Conservation (phyloP, 1,140 invertebrate genomes). For the Odontomachus brunneus region DNA sequence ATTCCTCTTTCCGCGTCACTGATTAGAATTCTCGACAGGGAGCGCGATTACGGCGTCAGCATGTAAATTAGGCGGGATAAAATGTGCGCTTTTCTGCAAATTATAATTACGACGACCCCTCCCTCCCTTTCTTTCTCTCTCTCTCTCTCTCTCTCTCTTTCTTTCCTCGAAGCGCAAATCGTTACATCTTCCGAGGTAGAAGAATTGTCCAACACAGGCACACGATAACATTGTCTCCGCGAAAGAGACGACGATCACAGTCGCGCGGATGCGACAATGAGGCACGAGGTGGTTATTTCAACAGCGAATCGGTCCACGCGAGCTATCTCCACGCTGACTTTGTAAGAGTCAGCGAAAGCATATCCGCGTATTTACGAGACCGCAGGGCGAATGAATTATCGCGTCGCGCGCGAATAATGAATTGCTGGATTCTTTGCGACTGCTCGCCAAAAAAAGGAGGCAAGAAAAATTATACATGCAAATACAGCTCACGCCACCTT, state of each 20-base stretch:
- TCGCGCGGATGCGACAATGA: not conserved
- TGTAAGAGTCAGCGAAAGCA: no score
- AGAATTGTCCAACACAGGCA: not conserved
- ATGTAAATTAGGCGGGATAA: slow-evolving; percentile 46
- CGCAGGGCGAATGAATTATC: slow-evolving; percentile 17
- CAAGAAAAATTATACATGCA: slow-evolving; percentile 66
- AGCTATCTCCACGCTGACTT: not conserved
- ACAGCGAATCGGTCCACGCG: slow-evolving; percentile 2
- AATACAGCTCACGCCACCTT: slow-evolving; percentile 56
- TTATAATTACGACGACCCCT: slow-evolving; percentile 23
- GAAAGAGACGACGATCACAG: not conserved
- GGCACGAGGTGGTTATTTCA: not conserved
- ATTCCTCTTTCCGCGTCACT: slow-evolving; percentile 52
- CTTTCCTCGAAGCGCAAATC: not conserved
- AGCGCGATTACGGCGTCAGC: slow-evolving; percentile 42
- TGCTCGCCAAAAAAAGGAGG: not conserved
- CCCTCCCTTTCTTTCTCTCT: no score
- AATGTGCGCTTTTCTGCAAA: slow-evolving; percentile 35
- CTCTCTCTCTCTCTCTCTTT: no score
- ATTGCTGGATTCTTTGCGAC: slow-evolving; percentile 53
- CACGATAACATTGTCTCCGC: not conserved
- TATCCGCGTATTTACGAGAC: not conserved
- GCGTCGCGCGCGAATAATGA: slow-evolving; percentile 61
- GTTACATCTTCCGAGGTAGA: not conserved
- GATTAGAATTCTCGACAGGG: slow-evolving; percentile 56